Evolutionary conservation across 2,113 vertebrate species (phyloP), one percentile per base, ranked within the genome.

Genomic region (Beaufortia kweichowensis): DNA sequence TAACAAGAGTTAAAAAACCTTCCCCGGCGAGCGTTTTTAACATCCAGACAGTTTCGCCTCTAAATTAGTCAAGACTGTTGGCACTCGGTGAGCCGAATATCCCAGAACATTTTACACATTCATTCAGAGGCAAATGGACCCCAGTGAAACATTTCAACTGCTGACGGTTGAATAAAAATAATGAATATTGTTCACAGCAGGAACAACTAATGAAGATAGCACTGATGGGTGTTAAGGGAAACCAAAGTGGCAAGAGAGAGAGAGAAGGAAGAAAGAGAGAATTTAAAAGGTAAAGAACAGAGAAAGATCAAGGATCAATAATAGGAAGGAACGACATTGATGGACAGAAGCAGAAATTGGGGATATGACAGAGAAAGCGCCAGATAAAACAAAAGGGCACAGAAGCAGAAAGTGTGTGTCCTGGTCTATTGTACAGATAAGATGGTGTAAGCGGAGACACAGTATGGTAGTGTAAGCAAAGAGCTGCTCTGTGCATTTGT

Each of bases 401-500:
- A 76, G 61, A 84, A 64, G 41, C 57, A 76, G 76, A 84, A 75
- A 23, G 80, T 55, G 11, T 1, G 55, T 2, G 28, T 14, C 17
- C 12, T 35, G 29, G n/a, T 55, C 66, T 55, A 69, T 55, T 69
- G 66, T 69, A 23, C 29, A 14, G 69, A 74, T 67, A 79, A 84
- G 23, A 82, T 24, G 14, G 63, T 67, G 33, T 57, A 17, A 66
- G 61, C 50, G 14, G 4, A 78, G 71, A 53, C 65, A 80, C 76
- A 59, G 57, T 48, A 33, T 75, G 83, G 66, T 67, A 76, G 50
- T 55, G 24, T 19, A 63, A 62, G 67, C 75, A 83, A 83, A 85
- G 81, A 84, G 85, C 78, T 78, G 67, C 24, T 82, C 76, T 80
- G 35, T 77, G 29, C 11, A 7, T 26, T 29, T n/a, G 48, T 65